A percentile compares a stretch with the other conserved stretches of the same genome.
phyloP scores from a whole-genome alignment of 2,797 vertebrate species.

The Diceros bicornis region DNA sequence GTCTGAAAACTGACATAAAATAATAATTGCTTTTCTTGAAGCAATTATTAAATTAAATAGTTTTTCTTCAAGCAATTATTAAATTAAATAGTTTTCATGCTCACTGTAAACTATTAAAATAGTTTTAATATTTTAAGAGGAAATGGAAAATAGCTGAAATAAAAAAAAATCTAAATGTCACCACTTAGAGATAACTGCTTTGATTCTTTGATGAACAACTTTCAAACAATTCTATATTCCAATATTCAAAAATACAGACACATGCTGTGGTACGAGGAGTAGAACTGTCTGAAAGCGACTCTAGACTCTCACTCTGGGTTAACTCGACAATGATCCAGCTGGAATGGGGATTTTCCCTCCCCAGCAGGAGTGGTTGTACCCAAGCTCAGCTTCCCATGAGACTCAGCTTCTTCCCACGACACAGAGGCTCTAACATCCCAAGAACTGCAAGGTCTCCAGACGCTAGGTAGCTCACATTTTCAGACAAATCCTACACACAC shows the following conservation, averaged over 20 bases:
- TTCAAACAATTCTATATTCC: constrained; percentile 5
- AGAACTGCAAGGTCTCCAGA: not conserved
- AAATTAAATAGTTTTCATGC: too few species aligned
- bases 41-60: too few species aligned
- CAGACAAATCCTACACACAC: not conserved
- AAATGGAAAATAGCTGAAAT: constrained; percentile 34
- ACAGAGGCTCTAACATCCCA: not conserved
- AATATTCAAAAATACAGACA: not conserved
- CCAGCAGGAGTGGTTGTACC: not conserved
- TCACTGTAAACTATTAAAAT: constrained; percentile 10
- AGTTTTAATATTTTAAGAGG: not conserved
- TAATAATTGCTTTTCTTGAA: constrained; percentile 42
- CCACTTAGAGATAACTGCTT: not conserved
- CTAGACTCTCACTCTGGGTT: not conserved
- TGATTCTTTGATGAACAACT: not conserved
- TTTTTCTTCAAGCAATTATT: too few species aligned
- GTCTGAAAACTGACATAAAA: constrained; percentile 11
- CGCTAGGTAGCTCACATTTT: not conserved
- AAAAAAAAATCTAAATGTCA: not conserved
- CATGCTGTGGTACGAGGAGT: not conserved
- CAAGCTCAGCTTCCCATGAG: not conserved
- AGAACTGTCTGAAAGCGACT: not conserved
- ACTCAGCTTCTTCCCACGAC: not conserved
- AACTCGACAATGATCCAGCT: not conserved
- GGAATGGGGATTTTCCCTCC: not conserved